phyloP scores from a whole-genome alignment of 2,888 invertebrate species.

The Hanleya hanleyi region DNA sequence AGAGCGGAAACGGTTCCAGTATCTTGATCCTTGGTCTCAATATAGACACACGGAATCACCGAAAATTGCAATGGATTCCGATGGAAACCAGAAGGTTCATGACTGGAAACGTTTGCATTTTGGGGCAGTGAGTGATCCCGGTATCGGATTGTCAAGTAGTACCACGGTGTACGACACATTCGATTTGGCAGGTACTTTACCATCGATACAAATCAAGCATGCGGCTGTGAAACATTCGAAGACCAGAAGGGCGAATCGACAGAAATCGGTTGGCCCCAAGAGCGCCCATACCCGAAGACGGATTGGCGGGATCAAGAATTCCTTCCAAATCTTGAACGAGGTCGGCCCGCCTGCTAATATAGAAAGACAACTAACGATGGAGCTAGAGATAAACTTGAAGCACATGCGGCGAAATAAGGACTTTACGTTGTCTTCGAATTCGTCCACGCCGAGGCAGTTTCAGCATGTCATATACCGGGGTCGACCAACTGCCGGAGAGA shows the following conservation, averaged over 20 bases:
- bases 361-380: slow-evolving; percentile 51
- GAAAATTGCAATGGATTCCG: not conserved
- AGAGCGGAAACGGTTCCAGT: not conserved
- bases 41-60: not conserved
- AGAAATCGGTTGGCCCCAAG: not conserved
- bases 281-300: slow-evolving; percentile 10
- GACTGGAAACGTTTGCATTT: not conserved
- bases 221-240: not conserved
- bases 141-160: not conserved
- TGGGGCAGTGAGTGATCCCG: not conserved
- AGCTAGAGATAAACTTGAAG: slow-evolving; percentile 51
- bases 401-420: slow-evolving; percentile 51
- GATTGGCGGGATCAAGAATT: slow-evolving; percentile 55
- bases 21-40: not conserved
- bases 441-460: not conserved
- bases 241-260: not conserved
- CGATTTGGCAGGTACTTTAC: slow-evolving; percentile 45
- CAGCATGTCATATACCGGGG: not conserved
- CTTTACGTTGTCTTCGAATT: slow-evolving; percentile 6
- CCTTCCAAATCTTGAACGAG: slow-evolving; percentile 49
- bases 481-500: slow-evolving; percentile 1
- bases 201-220: slow-evolving; percentile 41
- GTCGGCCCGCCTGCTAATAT: slow-evolving; percentile 52
- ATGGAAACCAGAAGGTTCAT: not conserved
- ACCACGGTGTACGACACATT: slow-evolving; percentile 48